phyloP scores from a whole-genome alignment of 2,113 vertebrate species.

The Columba janthina region DNA sequence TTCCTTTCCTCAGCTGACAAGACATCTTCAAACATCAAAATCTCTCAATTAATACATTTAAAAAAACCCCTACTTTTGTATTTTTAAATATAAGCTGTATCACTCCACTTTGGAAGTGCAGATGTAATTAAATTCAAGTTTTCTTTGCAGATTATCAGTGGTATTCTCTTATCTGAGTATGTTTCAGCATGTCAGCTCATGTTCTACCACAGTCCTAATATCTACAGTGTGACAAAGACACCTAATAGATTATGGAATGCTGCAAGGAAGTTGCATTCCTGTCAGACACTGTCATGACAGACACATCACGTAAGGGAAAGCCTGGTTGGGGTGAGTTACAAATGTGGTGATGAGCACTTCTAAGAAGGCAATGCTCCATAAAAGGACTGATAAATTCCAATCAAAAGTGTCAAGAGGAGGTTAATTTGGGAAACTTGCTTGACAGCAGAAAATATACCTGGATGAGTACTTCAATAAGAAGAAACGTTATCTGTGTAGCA shows the following conservation, averaged over 20 bases:
- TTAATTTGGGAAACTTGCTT: not conserved
- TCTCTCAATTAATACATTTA: not conserved
- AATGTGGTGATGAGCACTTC: not conserved
- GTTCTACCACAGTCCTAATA: not conserved
- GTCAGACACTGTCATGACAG: not conserved
- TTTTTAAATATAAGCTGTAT: not conserved
- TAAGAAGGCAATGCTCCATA: not conserved
- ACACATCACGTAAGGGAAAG: not conserved
- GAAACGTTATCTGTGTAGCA: not conserved
- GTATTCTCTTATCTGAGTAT: not conserved
- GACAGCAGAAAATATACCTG: not conserved
- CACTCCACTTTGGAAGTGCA: not conserved
- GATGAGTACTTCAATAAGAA: not conserved
- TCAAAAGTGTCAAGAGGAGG: not conserved
- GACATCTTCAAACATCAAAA: not conserved
- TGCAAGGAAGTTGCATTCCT: not conserved
- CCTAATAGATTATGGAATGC: not conserved
- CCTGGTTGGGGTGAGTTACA: fast-evolving
- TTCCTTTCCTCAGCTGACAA: not conserved
- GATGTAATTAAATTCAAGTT: not conserved
- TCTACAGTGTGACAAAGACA: not conserved
- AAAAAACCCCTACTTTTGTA: not conserved
- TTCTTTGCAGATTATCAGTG: not conserved
- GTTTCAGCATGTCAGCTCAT: not conserved
- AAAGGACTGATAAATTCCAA: not conserved